Base-by-base conservation (phyloP, 2,888 invertebrate genomes). In the Imbricaverruca yamaguchii region DNA sequence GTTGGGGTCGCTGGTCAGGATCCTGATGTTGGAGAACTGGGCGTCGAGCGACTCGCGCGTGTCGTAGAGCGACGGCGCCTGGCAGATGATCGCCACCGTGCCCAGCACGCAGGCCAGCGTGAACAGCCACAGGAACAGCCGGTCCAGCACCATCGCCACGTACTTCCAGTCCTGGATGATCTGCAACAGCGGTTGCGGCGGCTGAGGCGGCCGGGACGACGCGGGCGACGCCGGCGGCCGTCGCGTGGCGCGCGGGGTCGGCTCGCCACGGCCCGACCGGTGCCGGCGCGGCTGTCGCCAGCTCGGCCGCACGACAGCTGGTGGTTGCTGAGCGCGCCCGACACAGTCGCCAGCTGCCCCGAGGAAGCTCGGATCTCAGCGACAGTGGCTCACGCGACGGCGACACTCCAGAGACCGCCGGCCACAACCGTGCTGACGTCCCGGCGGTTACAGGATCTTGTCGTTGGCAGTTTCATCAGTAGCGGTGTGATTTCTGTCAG, bases 81-180 rank as follows among this genome's bases (percentile, higher is more conserved):
- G 94, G 77, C 95, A 90, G 85, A 95, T 95, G 84, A 95, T 95
- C 53, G 94, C 94, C n/a, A 93, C 94, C 15, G 94, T 57, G 57
- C 79, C 79, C 55, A 79, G 25, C 15, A 96, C 88, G 83, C 95
- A 95, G n/a, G 96, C 95, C 84, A 95, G 88, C 21, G 95, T 95
- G 88, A 97, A 97, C 87, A 96, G 95, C 93, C 95, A 95, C 77
- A 97, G 90, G 88, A 96, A 97, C 82, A 97, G 89, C 82, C 96
- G 91, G 88, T 97, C 96, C 85, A 96, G 89, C 77, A 97, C 96
- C 94, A 96, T 95, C 82, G 96, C 96, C 74, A 96, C 95, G 88
- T 95, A 97, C 87, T 96, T 96, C 96, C 96, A 97, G 89, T 97
- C 96, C 88, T 96, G 95, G 88, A 94, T 94, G 80, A 94, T 93